Evolutionary conservation across 1,140 invertebrate species (phyloP).

Genomic region (Latrodectus geometricus): DNA sequence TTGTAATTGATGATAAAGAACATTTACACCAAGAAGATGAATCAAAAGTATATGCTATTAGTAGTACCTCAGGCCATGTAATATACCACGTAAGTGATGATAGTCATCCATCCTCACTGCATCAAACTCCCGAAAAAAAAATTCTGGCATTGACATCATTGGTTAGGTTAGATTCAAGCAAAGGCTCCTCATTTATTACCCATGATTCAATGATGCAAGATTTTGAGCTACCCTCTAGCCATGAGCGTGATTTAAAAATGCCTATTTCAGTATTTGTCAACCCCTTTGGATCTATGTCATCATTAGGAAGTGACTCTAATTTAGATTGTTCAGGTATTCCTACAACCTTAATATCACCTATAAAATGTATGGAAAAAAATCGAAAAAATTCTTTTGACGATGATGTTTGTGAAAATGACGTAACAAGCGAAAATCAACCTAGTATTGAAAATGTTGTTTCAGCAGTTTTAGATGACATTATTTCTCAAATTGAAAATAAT

Average conservation of each 20-base stretch:
- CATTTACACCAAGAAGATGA: constrained; percentile 66
- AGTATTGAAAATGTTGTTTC: constrained; percentile 44
- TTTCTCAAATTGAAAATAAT: constrained; percentile 33
- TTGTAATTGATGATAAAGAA: constrained; percentile 62
- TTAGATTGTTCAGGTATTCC: constrained; percentile 36
- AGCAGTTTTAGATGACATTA: constrained; percentile 52
- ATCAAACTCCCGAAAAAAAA: constrained; percentile 61
- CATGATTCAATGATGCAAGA: constrained; percentile 72
- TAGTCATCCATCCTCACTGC: constrained; percentile 56
- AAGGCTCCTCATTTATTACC: constrained; percentile 68
- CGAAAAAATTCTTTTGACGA: constrained; percentile 64
- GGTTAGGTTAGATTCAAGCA: constrained; percentile 37
- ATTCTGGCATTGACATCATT: constrained; percentile 63
- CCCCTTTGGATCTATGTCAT: constrained; percentile 70
- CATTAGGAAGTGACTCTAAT: constrained; percentile 61
- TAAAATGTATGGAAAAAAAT: constrained; percentile 54
- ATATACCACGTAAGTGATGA: constrained; percentile 80
- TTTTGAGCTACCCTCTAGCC: constrained; percentile 71
- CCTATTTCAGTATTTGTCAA: constrained; percentile 74
- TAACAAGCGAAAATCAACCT: not conserved
- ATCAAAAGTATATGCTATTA: constrained; percentile 86
- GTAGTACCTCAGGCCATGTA: constrained; percentile 86
- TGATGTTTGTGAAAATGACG: constrained; percentile 36
- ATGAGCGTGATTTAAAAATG: constrained; percentile 65
- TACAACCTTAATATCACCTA: constrained; percentile 56